Conservation (phyloP, 2,797 vertebrate species). For the Knipowitschia caucasica region DNA sequence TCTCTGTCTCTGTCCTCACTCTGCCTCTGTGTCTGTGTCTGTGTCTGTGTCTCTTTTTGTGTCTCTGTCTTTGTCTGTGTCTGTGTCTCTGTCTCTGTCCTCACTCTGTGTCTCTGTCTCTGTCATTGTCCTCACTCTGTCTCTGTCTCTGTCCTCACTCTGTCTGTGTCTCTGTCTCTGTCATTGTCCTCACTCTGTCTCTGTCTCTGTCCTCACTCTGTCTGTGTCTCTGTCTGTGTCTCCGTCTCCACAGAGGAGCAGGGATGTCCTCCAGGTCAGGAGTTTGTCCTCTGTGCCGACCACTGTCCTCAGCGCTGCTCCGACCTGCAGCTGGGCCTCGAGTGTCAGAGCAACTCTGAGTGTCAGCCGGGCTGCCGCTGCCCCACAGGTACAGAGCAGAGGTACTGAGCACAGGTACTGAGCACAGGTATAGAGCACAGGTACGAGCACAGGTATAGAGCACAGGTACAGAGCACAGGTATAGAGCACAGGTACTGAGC, state of each 20-base stretch:
- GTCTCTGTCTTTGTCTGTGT: neutral
- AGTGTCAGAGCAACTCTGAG: conserved; percentile 68
- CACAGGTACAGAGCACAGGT: too few species aligned
- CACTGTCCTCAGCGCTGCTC: conserved; percentile 83
- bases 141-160: neutral
- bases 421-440: too few species aligned
- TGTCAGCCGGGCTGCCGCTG: conserved; percentile 86
- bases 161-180: neutral
- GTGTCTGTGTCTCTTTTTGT: neutral
- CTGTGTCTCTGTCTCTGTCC: neutral
- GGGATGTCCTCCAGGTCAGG: conserved; percentile 78
- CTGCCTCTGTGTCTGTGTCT: neutral
- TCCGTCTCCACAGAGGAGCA: conserved; percentile 66
- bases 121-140: too few species aligned
- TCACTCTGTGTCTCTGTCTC: neutral
- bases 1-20: neutral
- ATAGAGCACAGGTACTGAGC: too few species aligned
- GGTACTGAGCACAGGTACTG: too few species aligned
- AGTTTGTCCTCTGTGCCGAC: conserved; percentile 78
- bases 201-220: neutral
- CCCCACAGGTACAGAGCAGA: conserved; percentile 63
- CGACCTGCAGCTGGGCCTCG: conserved; percentile 85
- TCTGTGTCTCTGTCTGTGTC: too few species aligned
- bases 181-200: too few species aligned
- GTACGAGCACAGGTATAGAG: too few species aligned